Evolutionary conservation across 2,113 vertebrate species (phyloP), one percentile per base, ranked within the genome.

Genomic region (Sapayoa aenigma): DNA sequence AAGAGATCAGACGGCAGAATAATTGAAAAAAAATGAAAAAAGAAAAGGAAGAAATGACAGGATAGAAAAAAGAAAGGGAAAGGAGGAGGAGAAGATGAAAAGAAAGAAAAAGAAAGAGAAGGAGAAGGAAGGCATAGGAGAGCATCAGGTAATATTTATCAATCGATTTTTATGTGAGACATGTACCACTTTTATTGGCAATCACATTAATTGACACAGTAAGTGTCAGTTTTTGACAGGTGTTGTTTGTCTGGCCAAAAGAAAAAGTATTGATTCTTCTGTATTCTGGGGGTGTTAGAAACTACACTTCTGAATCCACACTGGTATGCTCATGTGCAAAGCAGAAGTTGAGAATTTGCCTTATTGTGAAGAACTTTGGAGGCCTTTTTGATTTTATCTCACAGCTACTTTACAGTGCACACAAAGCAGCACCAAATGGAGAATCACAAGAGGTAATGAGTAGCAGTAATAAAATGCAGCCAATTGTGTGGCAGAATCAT

Each of bases 401-500:
- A 59, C 20, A 42, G 18, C 12, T 23, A 42, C 12, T 35, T 41
- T 68, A 31, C 8, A 37, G 73, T 16, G 33, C 23, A n/a, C 6
- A 9, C 12, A 50, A 50, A 47, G 3, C 9, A 66, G 44, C 75
- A 69, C 20, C 0, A 1, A 62, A 79, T 30, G 17, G 65, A 87
- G 10, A 90, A 59, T 60, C 6, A 20, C 3, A 33, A 30, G 50
- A 79, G 47, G 16, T 21, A 68, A 67, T 30, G 9, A 59, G 6
- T 11, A 69, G 8, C 16, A 73, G 21, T 24, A 89, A 56, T 41
- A 77, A 91, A 84, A 73, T 31, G 14, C 3, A 47, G 6, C 9
- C 12, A 69, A 23, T n/a, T 5, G 1, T 2, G 1, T 49, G 1
- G 0, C 46, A 69, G 68, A 58, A 59, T 88, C 9, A 20, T 16